A percentile compares a stretch with the other conserved stretches of the same genome.
Conservation (phyloP, 1,140 invertebrate species). For the Cotesia glomerata region DNA sequence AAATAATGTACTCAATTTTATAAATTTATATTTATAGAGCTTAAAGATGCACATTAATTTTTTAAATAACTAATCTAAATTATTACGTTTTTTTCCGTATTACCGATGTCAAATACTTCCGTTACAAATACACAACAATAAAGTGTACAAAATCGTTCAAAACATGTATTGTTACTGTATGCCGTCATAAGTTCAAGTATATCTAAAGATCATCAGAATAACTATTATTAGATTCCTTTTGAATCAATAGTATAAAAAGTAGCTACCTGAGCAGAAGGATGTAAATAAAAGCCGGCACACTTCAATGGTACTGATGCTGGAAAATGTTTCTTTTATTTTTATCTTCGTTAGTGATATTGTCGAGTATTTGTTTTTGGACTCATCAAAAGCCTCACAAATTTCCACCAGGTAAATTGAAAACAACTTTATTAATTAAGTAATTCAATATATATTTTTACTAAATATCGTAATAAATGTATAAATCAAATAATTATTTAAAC, state of each 20-base stretch:
- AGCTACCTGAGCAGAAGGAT: not conserved
- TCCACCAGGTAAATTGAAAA: constrained; percentile 50
- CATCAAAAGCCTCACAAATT: constrained; percentile 50
- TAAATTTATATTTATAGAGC: too few relatives aligned
- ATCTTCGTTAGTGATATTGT: constrained; percentile 28
- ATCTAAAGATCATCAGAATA: not conserved
- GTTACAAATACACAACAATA: not conserved
- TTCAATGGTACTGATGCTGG: not conserved
- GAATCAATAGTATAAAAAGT: not conserved
- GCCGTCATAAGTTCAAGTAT: not conserved
- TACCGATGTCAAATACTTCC: too few relatives aligned
- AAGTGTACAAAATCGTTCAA: not conserved
- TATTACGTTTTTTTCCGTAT: too few relatives aligned
- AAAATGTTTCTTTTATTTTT: constrained; percentile 37
- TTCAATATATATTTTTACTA: not conserved
- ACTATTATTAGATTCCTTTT: not conserved
- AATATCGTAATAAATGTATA: not conserved
- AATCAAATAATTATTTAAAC: not conserved
- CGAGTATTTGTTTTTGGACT: constrained; percentile 38
- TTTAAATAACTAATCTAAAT: too few relatives aligned
- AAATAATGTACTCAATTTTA: too few relatives aligned
- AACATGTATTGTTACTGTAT: not conserved
- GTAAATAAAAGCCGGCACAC: too few relatives aligned
- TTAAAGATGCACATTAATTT: too few relatives aligned
- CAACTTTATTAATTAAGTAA: not conserved